Percentiles rank a stretch among this genome's conserved stretches.
Evolutionary conservation across 2,888 invertebrate species (phyloP).

Genomic region (Tolmerus cingulatus): DNA sequence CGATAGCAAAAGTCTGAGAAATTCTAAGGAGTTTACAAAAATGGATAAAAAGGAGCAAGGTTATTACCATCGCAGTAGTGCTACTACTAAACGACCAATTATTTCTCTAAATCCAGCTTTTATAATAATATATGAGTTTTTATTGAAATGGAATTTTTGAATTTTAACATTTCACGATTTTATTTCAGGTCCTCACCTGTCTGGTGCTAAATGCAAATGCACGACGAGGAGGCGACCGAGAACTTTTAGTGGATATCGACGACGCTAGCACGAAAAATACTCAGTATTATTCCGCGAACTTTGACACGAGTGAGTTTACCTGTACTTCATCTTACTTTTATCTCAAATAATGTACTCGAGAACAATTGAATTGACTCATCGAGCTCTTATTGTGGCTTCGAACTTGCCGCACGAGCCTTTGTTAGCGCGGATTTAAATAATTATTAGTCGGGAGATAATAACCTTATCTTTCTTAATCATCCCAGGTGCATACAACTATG

Average conservation of each 20-base stretch:
- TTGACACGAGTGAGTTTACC: slow-evolving; percentile 74
- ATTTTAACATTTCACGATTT: neutral
- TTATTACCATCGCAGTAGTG: neutral
- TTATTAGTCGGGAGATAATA: neutral
- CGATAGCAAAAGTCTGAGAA: neutral
- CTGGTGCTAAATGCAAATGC: slow-evolving; percentile 61
- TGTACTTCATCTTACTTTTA: neutral
- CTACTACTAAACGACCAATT: neutral
- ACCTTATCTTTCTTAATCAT: neutral
- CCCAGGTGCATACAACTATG: slow-evolving; percentile 77
- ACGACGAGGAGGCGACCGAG: slow-evolving; percentile 64
- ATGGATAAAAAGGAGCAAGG: neutral
- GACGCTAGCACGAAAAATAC: slow-evolving; percentile 75
- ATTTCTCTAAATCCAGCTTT: neutral
- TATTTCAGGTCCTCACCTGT: slow-evolving; percentile 64
- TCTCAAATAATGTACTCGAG: neutral
- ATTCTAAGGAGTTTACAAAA: neutral
- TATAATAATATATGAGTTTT: neutral
- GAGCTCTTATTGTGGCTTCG: neutral
- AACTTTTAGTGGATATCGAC: slow-evolving; percentile 75
- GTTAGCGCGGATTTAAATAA: neutral
- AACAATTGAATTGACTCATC: neutral
- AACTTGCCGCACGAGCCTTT: neutral
- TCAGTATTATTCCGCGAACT: slow-evolving; percentile 79
- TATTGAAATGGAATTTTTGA: neutral